These are phyloP conservation scores for Micrastur ruficollis DNA, from an alignment of 2,797 vertebrate genomes.

Conservation along the genomic window DNA sequence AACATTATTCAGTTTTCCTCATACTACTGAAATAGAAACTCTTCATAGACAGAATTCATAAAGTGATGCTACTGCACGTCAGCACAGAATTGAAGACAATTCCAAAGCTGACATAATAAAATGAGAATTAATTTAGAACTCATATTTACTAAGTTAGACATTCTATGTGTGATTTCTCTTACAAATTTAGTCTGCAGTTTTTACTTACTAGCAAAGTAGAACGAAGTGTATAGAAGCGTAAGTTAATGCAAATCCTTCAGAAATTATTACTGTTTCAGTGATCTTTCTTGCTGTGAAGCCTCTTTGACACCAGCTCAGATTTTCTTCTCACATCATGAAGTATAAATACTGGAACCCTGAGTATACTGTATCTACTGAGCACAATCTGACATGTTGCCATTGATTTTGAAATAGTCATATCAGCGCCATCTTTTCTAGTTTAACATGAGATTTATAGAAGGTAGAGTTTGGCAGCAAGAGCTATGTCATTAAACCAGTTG, in stretches of 20 bases:
- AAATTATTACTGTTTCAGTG: neutral
- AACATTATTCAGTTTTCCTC: neutral
- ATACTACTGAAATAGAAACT: neutral
- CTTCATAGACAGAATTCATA: neutral
- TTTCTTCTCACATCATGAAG: neutral
- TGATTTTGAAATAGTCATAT: neutral
- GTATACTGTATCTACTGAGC: neutral
- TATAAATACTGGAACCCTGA: neutral
- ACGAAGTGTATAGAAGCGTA: neutral
- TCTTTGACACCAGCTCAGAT: neutral
- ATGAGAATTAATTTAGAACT: neutral
- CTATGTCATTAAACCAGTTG: neutral
- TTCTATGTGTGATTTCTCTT: neutral
- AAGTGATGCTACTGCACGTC: neutral
- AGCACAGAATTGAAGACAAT: neutral
- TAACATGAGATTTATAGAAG: neutral
- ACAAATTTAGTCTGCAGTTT: neutral
- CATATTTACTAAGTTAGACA: neutral
- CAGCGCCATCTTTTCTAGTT: neutral
- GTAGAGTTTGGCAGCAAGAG: neutral
- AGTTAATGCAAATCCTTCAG: neutral
- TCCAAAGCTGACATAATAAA: neutral
- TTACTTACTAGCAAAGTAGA: neutral
- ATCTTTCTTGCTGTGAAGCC: neutral
- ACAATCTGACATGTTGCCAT: neutral